Evolutionary conservation across 2,113 vertebrate genomes (phyloP).

Genomic region (Theristicus caerulescens): DNA sequence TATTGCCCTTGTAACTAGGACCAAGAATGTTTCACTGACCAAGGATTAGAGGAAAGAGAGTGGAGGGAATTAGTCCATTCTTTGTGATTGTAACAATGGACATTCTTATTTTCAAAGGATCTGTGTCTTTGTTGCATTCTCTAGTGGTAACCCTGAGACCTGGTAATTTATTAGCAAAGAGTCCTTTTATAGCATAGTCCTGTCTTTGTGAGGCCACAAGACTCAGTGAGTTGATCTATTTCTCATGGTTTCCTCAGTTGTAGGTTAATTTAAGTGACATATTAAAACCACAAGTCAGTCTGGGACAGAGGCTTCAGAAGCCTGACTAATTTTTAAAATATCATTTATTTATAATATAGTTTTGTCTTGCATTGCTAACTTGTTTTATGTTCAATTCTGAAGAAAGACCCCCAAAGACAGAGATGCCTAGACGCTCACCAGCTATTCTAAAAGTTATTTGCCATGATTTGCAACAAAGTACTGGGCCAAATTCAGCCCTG

Average conservation of each 20-base stretch:
- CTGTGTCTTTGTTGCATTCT: neutral
- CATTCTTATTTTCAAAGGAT: neutral
- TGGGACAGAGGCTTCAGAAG: neutral
- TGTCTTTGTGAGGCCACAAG: neutral
- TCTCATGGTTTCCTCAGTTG: neutral
- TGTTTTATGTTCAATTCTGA: neutral
- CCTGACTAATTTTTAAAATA: neutral
- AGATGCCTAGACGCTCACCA: neutral
- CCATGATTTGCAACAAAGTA: neutral
- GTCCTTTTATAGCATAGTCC: neutral
- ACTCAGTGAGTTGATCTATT: neutral
- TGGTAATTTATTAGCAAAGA: constrained; percentile 1
- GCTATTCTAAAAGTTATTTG: neutral
- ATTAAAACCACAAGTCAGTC: neutral
- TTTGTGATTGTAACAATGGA: neutral
- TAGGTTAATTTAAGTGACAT: neutral
- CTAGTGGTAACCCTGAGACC: neutral
- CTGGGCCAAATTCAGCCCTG: neutral
- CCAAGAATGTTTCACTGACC: neutral
- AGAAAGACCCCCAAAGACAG: neutral
- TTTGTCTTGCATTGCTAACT: neutral
- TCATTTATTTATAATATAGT: neutral
- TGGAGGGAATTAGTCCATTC: neutral
- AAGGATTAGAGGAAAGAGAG: neutral
- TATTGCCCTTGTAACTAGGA: neutral